Percentiles rank a stretch among this genome's conserved stretches.
Conservation (phyloP, 2,797 vertebrate genomes). For the Phoeniculus purpureus region DNA sequence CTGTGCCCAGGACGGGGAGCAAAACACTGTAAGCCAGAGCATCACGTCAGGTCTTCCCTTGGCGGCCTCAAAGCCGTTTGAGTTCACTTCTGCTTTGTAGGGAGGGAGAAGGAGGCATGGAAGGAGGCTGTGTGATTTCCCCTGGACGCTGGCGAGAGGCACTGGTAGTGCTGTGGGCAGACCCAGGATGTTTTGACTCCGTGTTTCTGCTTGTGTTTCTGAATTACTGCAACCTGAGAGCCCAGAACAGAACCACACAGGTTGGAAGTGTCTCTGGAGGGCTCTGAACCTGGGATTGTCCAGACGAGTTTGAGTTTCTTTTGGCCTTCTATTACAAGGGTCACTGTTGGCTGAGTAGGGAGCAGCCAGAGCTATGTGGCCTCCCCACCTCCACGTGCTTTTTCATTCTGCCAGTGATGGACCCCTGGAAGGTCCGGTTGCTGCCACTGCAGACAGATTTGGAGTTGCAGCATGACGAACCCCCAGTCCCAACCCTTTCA, state of each 20-base stretch:
- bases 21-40: not conserved
- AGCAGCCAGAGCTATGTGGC: not conserved
- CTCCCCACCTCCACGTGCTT: not conserved
- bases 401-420: not conserved
- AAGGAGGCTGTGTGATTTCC: not conserved
- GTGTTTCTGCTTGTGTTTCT: not conserved
- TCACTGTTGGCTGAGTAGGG: not conserved
- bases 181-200: not conserved
- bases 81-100: not conserved
- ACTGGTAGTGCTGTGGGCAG: not conserved
- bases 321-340: not conserved
- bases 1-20: not conserved
- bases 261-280: not conserved
- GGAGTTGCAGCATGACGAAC: not conserved
- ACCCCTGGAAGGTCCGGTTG: not conserved
- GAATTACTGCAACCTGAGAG: not conserved
- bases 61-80: rapidly evolving
- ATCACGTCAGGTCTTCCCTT: not conserved
- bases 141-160: not conserved
- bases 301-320: rapidly evolving
- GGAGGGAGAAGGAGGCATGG: not conserved
- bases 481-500: not conserved
- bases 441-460: not conserved
- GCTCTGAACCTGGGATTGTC: not conserved
- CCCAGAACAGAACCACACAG: not conserved